Percentiles rank a stretch among this genome's conserved stretches.
These are phyloP conservation scores for Chymomyza amoena DNA, from an alignment of 2,888 invertebrate genomes.

Conservation along the genomic window DNA sequence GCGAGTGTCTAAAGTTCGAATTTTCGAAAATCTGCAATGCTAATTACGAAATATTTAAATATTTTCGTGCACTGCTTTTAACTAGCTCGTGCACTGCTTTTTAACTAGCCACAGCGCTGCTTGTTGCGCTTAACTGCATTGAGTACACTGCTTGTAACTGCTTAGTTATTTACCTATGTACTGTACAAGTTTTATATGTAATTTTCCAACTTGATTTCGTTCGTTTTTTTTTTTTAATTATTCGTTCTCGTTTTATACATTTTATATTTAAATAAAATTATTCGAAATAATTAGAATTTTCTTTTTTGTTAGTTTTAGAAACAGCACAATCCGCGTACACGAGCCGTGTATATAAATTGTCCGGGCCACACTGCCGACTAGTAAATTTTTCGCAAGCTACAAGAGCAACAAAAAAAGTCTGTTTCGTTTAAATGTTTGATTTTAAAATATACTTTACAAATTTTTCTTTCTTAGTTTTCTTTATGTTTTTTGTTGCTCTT, in stretches of 20 bases:
- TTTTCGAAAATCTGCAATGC: conserved; percentile 2
- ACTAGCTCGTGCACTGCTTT: background rate
- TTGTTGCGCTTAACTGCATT: background rate
- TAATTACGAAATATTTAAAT: background rate
- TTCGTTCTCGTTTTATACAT: conserved; percentile 3
- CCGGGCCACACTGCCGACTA: conserved; percentile 63
- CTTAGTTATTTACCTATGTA: background rate
- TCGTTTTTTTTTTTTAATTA: conserved; percentile 25
- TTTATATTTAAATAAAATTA: conserved; percentile 45
- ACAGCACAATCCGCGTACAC: conserved; percentile 45
- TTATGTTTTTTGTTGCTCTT: conserved; percentile 22
- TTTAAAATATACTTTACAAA: conserved; percentile 18
- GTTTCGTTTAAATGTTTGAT: conserved; percentile 18
- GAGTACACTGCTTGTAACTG: background rate
- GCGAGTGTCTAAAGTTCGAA: background rate
- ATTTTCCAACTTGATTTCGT: conserved; percentile 19
- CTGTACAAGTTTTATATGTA: background rate
- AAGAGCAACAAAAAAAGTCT: conserved; percentile 28
- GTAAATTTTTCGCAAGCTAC: conserved; percentile 46
- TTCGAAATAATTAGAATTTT: conserved; percentile 26
- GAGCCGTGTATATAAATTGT: conserved; percentile 68
- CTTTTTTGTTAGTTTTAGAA: conserved; percentile 6
- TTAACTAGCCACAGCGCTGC: conserved; percentile 13
- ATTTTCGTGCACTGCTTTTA: background rate
- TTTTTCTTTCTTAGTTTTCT: conserved; percentile 18